Base-by-base conservation (phyloP, 35 echinoderm and acorn worm species). In the Anneissia japonica region DNA sequence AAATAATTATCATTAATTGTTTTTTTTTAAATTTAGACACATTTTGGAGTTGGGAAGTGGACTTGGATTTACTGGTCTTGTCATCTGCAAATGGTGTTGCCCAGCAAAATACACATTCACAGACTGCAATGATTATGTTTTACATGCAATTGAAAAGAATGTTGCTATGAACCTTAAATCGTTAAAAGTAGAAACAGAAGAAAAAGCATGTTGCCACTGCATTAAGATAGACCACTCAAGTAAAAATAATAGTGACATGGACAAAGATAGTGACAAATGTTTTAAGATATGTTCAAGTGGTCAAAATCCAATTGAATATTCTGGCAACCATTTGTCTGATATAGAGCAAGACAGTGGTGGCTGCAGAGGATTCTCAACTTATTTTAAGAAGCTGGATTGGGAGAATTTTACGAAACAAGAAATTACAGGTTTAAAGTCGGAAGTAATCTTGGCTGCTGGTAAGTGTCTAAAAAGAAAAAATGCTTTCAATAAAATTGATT, bases 11-110 rank as follows among this genome's bases (percentile, higher is more conserved):
- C n/a, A n/a, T n/a, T n/a, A n/a, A n/a, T 0, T 34, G 3, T 46
- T 55, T 88, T 73, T 89, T 37, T 39, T 17, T 73, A 35, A 51
- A 46, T 83, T 10, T 82, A 91, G 90, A 82, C 74, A 73, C 28
- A 32, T 91, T 74, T 31, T 91, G 37, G 90, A 91, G 55, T 77
- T 91, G 32, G 90, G 90, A 5, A 86, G 90, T 75, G 90, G 90
- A 23, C 41, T 85, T 72, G 90, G 90, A 32, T 36, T 91, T 3
- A 82, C 78, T 11, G 90, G 90, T 45, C 46, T 91, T 7, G 38
- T 77, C 26, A 31, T 86, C 31, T 87, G 84, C 41, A 86, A 87
- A 81, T 38, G 34, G 14, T 91, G 90, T 81, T 55, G 37, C 31
- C 84, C 84, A 5, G 12, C 35, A 14, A 9, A 39, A 23, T 86